phyloP scores from a whole-genome alignment of 2,113 vertebrate species.

The Sorex fumeus region DNA sequence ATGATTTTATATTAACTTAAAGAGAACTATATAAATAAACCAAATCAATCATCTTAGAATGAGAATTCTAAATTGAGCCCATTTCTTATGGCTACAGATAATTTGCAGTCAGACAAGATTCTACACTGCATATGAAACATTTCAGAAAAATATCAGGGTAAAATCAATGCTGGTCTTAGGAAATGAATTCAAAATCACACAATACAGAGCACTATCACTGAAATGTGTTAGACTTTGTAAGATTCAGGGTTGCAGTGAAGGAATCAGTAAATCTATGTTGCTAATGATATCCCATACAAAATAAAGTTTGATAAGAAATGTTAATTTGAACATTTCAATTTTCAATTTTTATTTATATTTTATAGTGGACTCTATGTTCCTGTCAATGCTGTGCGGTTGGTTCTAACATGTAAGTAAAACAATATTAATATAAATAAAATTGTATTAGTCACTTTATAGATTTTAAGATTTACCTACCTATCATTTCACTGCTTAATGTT shows the following conservation, averaged over 20 bases:
- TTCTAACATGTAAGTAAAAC: not conserved
- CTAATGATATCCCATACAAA: not conserved
- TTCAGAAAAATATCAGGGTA: not conserved
- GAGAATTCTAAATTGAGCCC: not conserved
- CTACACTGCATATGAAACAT: not conserved
- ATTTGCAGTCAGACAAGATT: not conserved
- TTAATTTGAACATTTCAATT: not conserved
- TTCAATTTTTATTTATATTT: not conserved
- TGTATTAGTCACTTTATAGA: not conserved
- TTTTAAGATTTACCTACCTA: conserved; percentile 47
- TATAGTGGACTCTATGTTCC: no score
- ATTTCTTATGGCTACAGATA: not conserved
- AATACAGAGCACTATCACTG: not conserved
- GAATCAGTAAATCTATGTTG: not conserved
- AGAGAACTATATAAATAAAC: no score
- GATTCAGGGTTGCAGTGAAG: not conserved
- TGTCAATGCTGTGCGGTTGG: not conserved
- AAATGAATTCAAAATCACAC: no score
- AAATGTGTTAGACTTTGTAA: not conserved
- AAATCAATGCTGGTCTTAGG: not conserved
- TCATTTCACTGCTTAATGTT: conserved; percentile 44
- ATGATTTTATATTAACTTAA: no score
- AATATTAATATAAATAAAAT: not conserved
- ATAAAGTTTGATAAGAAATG: conserved; percentile 33
- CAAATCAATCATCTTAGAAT: not conserved